Conservation (phyloP, 2,113 vertebrate genomes). For the Gymnocephalus cernua region DNA sequence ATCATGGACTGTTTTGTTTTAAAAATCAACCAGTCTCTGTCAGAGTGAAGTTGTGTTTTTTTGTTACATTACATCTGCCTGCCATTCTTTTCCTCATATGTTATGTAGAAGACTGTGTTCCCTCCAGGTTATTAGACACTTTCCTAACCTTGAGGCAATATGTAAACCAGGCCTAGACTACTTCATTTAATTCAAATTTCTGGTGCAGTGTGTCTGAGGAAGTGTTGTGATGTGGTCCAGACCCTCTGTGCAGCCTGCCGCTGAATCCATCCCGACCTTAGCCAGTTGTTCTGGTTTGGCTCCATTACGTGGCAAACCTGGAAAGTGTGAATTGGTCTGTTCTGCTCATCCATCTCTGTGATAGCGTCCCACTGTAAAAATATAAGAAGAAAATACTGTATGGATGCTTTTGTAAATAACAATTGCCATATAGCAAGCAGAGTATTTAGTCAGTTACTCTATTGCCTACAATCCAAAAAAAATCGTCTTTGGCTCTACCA, state of each 20-base stretch:
- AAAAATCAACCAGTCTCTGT: conserved; percentile 7
- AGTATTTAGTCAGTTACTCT: neutral
- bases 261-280: conserved; percentile 95
- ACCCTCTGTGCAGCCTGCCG: conserved; percentile 96
- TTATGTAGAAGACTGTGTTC: neutral
- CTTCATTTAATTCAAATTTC: conserved; percentile 2
- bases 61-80: conserved; percentile 11
- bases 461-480: neutral
- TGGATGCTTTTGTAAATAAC: neutral
- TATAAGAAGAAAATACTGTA: neutral
- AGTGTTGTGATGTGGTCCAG: conserved; percentile 22
- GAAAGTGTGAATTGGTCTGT: conserved; percentile 97
- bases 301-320: conserved; percentile 99
- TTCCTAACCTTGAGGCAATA: conserved; percentile 9
- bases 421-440: neutral
- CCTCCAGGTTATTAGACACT: neutral
- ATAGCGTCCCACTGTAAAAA: conserved; percentile 95
- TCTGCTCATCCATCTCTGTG: conserved; percentile 99
- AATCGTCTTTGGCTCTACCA: neutral
- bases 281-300: conserved; percentile 99
- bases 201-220: neutral
- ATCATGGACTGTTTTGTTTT: conserved; percentile 1
- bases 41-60: neutral
- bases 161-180: neutral
- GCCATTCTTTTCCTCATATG: neutral